Evolutionary conservation across 2,888 invertebrate genomes (phyloP).

Genomic region (Sinotaia quadrata): DNA sequence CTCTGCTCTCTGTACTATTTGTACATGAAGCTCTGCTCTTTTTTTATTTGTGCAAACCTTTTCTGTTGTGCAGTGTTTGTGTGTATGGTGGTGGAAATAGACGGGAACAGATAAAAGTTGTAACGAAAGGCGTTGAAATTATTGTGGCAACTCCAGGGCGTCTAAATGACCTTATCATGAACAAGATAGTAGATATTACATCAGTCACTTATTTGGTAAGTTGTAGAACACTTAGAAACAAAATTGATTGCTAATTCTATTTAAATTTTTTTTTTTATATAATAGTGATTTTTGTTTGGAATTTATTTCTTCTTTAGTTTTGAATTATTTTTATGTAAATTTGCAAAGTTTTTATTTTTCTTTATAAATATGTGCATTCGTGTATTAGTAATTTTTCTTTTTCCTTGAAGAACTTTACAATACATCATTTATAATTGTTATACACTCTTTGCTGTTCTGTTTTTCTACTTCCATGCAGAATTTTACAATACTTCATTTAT

Average conservation of each 20-base stretch:
- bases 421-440: too few relatives aligned
- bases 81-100: slow-evolving; percentile 92
- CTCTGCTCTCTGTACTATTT: too few relatives aligned
- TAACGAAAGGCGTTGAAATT: slow-evolving; percentile 89
- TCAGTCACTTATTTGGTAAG: slow-evolving; percentile 85
- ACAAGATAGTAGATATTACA: slow-evolving; percentile 79
- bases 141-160: slow-evolving; percentile 96
- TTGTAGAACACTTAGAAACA: slow-evolving; percentile 30
- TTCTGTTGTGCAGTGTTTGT: slow-evolving; percentile 80
- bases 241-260: not conserved
- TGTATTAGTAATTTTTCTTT: too few relatives aligned
- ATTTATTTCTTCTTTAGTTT: slow-evolving; percentile 1
- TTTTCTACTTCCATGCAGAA: too few relatives aligned
- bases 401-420: too few relatives aligned
- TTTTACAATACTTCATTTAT: too few relatives aligned
- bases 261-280: too few relatives aligned
- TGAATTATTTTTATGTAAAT: not conserved
- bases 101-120: slow-evolving; percentile 82
- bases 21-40: too few relatives aligned
- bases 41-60: too few relatives aligned
- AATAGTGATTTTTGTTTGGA: not conserved
- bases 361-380: too few relatives aligned
- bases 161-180: slow-evolving; percentile 87
- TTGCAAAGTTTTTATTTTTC: not conserved
- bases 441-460: too few relatives aligned